These are phyloP conservation scores for Synanthedon tipuliformis DNA, from an alignment of 2,888 invertebrate genomes.

Conservation along the genomic window DNA sequence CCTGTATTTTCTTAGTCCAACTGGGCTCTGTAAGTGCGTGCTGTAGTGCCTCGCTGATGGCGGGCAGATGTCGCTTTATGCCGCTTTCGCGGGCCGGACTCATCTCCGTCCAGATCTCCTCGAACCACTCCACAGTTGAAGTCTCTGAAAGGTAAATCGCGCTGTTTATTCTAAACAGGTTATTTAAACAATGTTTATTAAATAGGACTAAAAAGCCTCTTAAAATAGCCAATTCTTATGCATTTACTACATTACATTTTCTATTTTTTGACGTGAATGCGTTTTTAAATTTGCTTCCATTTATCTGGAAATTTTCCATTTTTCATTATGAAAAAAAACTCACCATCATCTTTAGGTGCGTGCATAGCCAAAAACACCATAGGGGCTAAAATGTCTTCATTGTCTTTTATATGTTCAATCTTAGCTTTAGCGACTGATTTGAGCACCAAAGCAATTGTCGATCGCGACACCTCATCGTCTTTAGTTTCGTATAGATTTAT, in stretches of 20 bases:
- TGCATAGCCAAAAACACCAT: slow-evolving; percentile 93
- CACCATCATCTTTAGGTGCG: slow-evolving; percentile 76
- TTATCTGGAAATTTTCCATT: no score
- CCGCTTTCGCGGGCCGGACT: slow-evolving; percentile 90
- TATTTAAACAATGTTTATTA: no score
- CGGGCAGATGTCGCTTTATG: slow-evolving; percentile 79
- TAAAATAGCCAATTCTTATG: no score
- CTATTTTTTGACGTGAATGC: no score
- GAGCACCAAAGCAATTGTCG: slow-evolving; percentile 79
- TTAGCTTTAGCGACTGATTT: slow-evolving; percentile 86
- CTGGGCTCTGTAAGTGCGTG: slow-evolving; percentile 82
- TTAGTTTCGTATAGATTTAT: slow-evolving; percentile 65
- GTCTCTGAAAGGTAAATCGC: slow-evolving; percentile 24
- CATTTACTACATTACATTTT: no score
- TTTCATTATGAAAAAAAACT: no score
- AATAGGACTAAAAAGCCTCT: no score
- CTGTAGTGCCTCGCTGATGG: slow-evolving; percentile 78
- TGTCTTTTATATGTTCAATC: slow-evolving; percentile 83
- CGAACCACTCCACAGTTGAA: slow-evolving; percentile 79
- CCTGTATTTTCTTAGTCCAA: slow-evolving; percentile 89
- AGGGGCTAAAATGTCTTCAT: slow-evolving; percentile 81
- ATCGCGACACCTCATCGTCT: slow-evolving; percentile 78
- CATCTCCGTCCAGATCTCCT: slow-evolving; percentile 90
- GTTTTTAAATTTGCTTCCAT: no score
- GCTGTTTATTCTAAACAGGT: no score